A percentile compares a stretch with the other conserved stretches of the same genome.
These are phyloP conservation scores for Heptranchias perlo DNA, from an alignment of 2,113 vertebrate species.

Conservation along the genomic window DNA sequence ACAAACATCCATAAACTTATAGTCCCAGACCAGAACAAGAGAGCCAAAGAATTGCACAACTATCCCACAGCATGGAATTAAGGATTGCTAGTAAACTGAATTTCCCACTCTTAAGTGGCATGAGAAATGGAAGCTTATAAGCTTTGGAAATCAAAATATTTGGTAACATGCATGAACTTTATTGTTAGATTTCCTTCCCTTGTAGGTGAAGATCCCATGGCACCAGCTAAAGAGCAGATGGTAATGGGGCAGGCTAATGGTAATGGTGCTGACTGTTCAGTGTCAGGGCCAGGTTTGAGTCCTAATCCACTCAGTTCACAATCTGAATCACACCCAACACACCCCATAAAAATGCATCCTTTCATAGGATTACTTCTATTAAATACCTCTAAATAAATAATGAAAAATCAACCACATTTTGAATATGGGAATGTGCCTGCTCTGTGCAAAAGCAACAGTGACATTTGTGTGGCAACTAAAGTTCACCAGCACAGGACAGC, in stretches of 20 bases:
- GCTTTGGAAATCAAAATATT: background rate
- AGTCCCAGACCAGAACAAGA: background rate
- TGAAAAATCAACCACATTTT: background rate
- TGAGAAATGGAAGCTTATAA: background rate
- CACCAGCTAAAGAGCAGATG: background rate
- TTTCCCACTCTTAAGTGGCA: background rate
- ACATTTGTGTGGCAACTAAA: background rate
- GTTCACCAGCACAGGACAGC: background rate
- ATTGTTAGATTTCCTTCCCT: background rate
- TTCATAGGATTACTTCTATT: background rate
- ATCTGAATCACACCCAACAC: background rate
- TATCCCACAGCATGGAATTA: background rate
- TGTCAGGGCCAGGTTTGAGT: background rate
- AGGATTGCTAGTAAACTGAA: background rate
- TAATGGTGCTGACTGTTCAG: background rate
- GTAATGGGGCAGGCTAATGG: background rate
- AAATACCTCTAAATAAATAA: no score
- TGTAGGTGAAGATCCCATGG: background rate
- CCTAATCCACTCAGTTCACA: background rate
- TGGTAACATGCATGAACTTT: background rate
- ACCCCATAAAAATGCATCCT: background rate
- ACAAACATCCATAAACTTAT: background rate
- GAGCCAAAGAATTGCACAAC: background rate
- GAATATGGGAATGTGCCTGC: background rate
- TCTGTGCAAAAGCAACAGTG: background rate